These are phyloP conservation scores for Hystrix brachyura DNA, from an alignment of 2,113 vertebrate species.

Conservation along the genomic window DNA sequence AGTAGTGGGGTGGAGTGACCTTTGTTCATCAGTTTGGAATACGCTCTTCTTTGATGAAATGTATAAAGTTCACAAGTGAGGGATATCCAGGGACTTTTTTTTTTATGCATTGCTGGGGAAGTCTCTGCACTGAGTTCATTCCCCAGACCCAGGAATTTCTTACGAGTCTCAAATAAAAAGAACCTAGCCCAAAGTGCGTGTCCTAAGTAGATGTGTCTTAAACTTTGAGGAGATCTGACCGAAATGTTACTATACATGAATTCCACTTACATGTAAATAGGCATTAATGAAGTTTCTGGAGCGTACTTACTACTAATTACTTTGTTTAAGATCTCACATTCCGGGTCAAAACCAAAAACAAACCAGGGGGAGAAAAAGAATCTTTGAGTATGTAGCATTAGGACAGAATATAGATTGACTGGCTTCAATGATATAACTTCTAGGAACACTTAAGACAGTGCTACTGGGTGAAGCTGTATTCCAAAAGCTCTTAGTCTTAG, in stretches of 20 bases:
- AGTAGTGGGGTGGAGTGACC: not conserved
- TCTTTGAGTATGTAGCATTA: not conserved
- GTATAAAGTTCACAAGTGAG: not conserved
- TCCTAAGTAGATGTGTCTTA: conserved; percentile 12
- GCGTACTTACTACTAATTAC: conserved; percentile 21
- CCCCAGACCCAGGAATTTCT: not conserved
- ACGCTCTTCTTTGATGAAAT: conserved; percentile 21
- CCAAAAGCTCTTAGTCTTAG: not conserved
- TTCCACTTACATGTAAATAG: conserved; percentile 10
- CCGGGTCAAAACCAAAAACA: not conserved
- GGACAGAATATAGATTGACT: not conserved
- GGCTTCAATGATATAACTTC: not conserved
- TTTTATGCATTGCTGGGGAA: not conserved
- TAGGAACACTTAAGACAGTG: conserved; percentile 3
- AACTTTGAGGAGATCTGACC: not conserved
- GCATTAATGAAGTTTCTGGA: not conserved
- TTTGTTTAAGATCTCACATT: conserved; percentile 58
- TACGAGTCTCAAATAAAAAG: conserved; percentile 36
- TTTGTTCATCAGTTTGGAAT: not conserved
- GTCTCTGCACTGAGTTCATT: not conserved
- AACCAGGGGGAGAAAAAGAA: not conserved
- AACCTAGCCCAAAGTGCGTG: not conserved
- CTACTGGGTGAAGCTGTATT: not conserved
- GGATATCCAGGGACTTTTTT: conserved; percentile 6
- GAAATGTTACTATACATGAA: conserved; percentile 33